phyloP scores from a whole-genome alignment of 2,888 invertebrate species.

The Bombylius major region DNA sequence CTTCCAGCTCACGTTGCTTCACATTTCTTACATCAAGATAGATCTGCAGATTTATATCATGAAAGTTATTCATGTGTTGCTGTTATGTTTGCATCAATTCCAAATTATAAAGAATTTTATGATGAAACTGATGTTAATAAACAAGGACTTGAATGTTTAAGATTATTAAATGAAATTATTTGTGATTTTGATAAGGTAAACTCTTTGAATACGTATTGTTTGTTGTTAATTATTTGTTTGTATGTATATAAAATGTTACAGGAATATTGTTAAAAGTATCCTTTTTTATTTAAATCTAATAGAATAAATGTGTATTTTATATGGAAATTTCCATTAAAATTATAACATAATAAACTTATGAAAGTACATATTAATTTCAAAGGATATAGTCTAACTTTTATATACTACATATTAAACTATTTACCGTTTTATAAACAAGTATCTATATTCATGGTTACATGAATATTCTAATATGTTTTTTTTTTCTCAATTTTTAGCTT shows the following conservation, averaged over 20 bases:
- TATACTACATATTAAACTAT: too few species aligned
- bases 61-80: constrained; percentile 86
- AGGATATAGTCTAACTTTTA: too few species aligned
- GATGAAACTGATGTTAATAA: constrained; percentile 95
- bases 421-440: too few species aligned
- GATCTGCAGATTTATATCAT: constrained; percentile 77
- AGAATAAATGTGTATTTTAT: too few species aligned
- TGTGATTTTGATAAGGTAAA: constrained; percentile 93
- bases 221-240: neutral
- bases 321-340: too few species aligned
- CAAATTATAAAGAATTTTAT: constrained; percentile 95
- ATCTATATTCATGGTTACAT: too few species aligned
- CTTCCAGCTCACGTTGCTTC: constrained; percentile 92
- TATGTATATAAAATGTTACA: neutral
- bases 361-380: too few species aligned
- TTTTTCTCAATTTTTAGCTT: constrained; percentile 40
- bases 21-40: constrained; percentile 61
- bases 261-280: neutral
- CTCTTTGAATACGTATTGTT: neutral
- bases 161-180: constrained; percentile 92
- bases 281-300: too few species aligned
- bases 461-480: neutral
- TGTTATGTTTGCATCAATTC: constrained; percentile 97
- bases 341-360: too few species aligned
- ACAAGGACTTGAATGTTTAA: constrained; percentile 85